A percentile compares a stretch with the other conserved stretches of the same genome.
phyloP scores from a whole-genome alignment of 2,113 vertebrate genomes.

The Phalacrocorax carbo region DNA sequence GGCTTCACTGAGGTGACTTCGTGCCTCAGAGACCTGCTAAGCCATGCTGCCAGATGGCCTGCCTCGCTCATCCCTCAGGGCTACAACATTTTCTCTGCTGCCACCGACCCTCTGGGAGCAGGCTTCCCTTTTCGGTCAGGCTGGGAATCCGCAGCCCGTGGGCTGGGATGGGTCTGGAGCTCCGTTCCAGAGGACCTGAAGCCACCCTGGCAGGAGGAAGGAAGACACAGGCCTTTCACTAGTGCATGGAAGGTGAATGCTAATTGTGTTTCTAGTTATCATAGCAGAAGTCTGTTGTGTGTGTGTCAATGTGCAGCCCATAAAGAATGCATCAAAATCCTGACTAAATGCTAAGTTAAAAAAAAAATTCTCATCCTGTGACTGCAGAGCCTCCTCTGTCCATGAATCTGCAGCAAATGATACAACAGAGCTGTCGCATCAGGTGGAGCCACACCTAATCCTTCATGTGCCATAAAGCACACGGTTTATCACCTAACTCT shows the following conservation, averaged over 20 bases:
- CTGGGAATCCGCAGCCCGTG: not conserved
- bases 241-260: not conserved
- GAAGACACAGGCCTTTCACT: accelerated
- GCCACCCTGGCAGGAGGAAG: not conserved
- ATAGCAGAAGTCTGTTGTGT: not conserved
- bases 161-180: not conserved
- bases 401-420: not conserved
- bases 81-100: not conserved
- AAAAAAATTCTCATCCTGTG: not conserved
- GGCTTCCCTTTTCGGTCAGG: not conserved
- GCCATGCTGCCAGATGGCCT: accelerated
- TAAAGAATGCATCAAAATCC: not conserved
- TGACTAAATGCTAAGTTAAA: not conserved
- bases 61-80: not conserved
- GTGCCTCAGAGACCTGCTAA: not conserved
- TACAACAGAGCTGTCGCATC: not conserved
- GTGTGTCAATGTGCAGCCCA: not conserved
- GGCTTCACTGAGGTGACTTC: not conserved
- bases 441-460: not conserved
- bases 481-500: not conserved
- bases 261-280: not conserved
- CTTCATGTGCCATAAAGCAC: not conserved
- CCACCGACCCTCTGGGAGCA: not conserved
- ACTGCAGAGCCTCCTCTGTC: not conserved
- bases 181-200: not conserved